These are phyloP conservation scores for Gnathonemus echidnorhynchus DNA, from an alignment of 2,113 vertebrate genomes.

Conservation along the genomic window DNA sequence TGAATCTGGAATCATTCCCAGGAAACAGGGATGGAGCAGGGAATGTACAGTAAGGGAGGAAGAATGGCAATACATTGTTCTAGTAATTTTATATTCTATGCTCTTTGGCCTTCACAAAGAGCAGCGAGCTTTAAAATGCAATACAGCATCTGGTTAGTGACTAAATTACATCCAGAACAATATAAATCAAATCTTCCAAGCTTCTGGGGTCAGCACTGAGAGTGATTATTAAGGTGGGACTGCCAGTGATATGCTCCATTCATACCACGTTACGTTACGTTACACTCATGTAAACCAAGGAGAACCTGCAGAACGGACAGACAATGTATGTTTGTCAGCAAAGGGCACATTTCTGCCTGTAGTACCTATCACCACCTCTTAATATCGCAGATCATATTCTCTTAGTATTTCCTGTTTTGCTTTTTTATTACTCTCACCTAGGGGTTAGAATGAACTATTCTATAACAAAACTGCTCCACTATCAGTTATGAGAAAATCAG, in stretches of 20 bases:
- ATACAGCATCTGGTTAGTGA: neutral
- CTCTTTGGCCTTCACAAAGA: neutral
- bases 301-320: neutral
- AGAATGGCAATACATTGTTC: neutral
- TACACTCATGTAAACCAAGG: neutral
- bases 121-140: neutral
- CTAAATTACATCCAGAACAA: neutral
- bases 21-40: neutral
- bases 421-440: neutral
- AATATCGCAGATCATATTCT: neutral
- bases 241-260: neutral
- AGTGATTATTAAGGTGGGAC: constrained; percentile 25
- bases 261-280: constrained; percentile 14
- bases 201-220: constrained; percentile 28
- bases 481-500: neutral
- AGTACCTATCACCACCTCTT: neutral
- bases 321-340: neutral
- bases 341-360: neutral
- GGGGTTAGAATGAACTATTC: neutral
- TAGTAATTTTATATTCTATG: neutral
- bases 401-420: neutral
- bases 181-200: constrained; percentile 27
- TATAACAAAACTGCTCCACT: neutral
- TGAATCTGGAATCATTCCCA: neutral
- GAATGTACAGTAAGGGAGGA: neutral